Percentiles rank a stretch among this genome's conserved stretches.
These are phyloP conservation scores for Sinelater perroti DNA, from an alignment of 2,888 invertebrate species.

Conservation along the genomic window DNA sequence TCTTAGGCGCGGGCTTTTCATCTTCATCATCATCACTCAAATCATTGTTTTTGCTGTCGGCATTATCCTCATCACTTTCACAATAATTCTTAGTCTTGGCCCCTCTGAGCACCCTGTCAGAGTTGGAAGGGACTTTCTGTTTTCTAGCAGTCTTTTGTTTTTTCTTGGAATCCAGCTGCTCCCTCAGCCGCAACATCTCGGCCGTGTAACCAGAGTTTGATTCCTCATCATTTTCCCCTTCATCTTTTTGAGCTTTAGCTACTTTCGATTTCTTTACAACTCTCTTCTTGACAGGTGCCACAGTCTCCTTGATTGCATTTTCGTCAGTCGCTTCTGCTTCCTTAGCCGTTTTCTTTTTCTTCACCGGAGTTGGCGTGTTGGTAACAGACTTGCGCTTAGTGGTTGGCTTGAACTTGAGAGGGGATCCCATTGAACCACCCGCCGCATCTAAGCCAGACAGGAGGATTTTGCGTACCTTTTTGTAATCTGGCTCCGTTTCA, in stretches of 20 bases:
- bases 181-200: slow-evolving; percentile 40
- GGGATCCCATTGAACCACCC: slow-evolving; percentile 66
- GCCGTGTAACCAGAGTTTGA: slow-evolving; percentile 32
- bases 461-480: slow-evolving; percentile 74
- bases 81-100: slow-evolving; percentile 15
- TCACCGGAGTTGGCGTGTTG: slow-evolving; percentile 30
- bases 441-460: slow-evolving; percentile 70
- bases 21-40: too few relatives aligned
- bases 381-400: slow-evolving; percentile 41
- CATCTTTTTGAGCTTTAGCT: background rate
- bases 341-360: slow-evolving; percentile 27
- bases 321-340: background rate
- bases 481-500: slow-evolving; percentile 78
- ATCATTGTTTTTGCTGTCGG: too few relatives aligned
- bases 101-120: slow-evolving; percentile 16
- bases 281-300: slow-evolving; percentile 49
- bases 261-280: slow-evolving; percentile 41
- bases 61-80: too few relatives aligned
- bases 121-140: slow-evolving; percentile 11
- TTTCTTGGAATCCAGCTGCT: slow-evolving; percentile 32
- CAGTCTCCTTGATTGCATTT: slow-evolving; percentile 17
- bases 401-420: slow-evolving; percentile 66
- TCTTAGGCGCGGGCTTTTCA: too few relatives aligned
- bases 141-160: slow-evolving; percentile 13
- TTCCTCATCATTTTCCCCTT: slow-evolving; percentile 7